Percentiles rank a stretch among this genome's conserved stretches.
Evolutionary conservation across 2,888 invertebrate genomes (phyloP).

Genomic region (Drosophila trichaetosa): DNA sequence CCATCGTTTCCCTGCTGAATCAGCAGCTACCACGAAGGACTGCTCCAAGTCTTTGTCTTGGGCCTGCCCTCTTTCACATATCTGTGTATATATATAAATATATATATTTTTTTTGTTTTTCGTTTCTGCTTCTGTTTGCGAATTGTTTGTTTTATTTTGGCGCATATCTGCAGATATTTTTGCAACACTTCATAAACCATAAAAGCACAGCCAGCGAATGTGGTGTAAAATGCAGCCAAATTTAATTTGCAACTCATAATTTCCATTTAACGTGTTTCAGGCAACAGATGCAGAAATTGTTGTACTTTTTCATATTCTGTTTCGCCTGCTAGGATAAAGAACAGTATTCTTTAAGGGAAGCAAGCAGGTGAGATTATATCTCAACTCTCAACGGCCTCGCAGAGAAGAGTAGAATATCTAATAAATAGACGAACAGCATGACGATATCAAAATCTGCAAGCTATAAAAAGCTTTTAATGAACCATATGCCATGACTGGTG

Average conservation of each 20-base stretch:
- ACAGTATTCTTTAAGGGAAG: neutral
- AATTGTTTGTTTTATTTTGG: constrained; percentile 52
- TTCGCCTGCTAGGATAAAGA: neutral
- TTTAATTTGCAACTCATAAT: constrained; percentile 75
- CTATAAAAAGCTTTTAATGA: neutral
- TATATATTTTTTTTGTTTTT: constrained; percentile 23
- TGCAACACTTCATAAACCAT: constrained; percentile 78
- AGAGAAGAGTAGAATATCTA: neutral
- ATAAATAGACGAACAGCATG: neutral
- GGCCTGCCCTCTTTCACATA: constrained; percentile 1
- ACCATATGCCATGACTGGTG: too few relatives aligned
- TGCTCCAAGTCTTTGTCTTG: constrained; percentile 23
- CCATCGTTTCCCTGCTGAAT: constrained; percentile 56
- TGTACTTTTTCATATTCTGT: constrained; percentile 13
- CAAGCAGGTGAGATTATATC: neutral
- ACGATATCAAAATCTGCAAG: neutral
- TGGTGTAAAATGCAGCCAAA: constrained; percentile 68
- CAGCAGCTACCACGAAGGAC: constrained; percentile 44
- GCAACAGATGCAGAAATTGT: constrained; percentile 50
- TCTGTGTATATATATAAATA: neutral
- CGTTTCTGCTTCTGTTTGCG: neutral
- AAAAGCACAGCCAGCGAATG: constrained; percentile 59
- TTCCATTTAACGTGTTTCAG: constrained; percentile 50
- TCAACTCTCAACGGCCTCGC: neutral
- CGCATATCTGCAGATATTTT: constrained; percentile 70